Evolutionary conservation across 1,140 invertebrate species (phyloP).

Genomic region (Drosophila saltans): DNA sequence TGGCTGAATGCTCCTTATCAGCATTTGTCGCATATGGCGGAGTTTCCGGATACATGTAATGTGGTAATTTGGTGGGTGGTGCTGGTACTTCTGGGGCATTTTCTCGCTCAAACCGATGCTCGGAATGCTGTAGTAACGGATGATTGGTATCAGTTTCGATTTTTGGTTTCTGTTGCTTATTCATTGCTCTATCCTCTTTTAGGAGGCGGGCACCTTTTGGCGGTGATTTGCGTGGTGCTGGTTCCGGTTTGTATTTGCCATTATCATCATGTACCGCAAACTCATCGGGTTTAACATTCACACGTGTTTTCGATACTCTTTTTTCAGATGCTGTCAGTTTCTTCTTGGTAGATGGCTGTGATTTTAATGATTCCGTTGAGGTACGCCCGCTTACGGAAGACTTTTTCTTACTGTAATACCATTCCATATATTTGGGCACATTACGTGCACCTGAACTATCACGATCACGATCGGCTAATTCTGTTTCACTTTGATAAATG

Average conservation of each 20-base stretch:
- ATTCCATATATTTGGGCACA: constrained; percentile 87
- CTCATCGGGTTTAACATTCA: constrained; percentile 71
- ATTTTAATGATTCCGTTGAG: constrained; percentile 71
- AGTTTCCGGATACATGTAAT: constrained; percentile 86
- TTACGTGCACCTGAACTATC: constrained; percentile 81
- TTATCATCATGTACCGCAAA: constrained; percentile 70
- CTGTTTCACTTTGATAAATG: constrained; percentile 69
- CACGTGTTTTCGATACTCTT: constrained; percentile 83
- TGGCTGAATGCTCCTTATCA: constrained; percentile 33
- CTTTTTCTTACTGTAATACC: constrained; percentile 84
- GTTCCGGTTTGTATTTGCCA: constrained; percentile 81
- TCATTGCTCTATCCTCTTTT: constrained; percentile 76
- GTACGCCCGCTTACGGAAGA: constrained; percentile 58
- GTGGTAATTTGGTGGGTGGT: constrained; percentile 87
- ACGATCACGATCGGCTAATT: constrained; percentile 44
- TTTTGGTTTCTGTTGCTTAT: constrained; percentile 69
- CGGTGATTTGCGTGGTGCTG: constrained; percentile 76
- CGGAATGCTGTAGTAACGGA: constrained; percentile 89
- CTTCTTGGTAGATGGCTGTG: constrained; percentile 54
- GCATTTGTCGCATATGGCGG: constrained; percentile 65
- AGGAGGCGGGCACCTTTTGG: constrained; percentile 69
- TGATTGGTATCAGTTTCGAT: constrained; percentile 84
- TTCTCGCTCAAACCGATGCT: constrained; percentile 88
- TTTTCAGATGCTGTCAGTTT: constrained; percentile 75
- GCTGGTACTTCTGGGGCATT: constrained; percentile 86